Conservation (phyloP, 1,140 invertebrate genomes). For the Bactericera cockerelli region DNA sequence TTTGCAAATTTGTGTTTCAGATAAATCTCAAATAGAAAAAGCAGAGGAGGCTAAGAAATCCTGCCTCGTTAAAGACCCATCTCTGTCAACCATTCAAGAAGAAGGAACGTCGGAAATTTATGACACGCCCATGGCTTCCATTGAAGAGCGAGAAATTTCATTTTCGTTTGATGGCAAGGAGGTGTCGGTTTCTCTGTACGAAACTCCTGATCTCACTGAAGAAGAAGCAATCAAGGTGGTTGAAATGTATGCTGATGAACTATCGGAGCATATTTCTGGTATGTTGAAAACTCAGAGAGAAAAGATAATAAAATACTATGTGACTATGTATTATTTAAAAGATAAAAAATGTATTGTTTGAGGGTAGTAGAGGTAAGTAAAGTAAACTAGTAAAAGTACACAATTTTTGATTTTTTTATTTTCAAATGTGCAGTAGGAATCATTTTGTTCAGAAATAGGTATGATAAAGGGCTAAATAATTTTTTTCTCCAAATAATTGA, state of each 20-base stretch:
- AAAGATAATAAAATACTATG: not conserved
- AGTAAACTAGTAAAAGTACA: no score
- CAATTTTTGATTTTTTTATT: no score
- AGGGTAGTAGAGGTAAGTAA: no score
- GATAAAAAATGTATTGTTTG: not conserved
- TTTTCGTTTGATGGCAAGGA: conserved; percentile 83
- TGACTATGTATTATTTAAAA: not conserved
- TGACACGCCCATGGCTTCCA: conserved; percentile 58
- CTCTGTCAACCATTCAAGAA: conserved; percentile 76
- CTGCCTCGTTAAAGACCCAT: conserved; percentile 49
- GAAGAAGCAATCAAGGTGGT: conserved; percentile 80
- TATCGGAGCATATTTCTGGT: conserved; percentile 72
- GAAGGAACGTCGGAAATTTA: conserved; percentile 75
- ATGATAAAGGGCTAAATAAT: no score
- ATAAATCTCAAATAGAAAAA: conserved; percentile 12
- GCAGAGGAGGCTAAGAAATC: conserved; percentile 5
- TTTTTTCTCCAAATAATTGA: no score
- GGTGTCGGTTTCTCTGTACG: conserved; percentile 75
- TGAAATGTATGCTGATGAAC: conserved; percentile 84
- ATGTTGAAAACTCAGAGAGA: no score
- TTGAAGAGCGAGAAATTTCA: conserved; percentile 69
- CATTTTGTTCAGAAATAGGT: no score
- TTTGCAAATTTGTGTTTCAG: not conserved
- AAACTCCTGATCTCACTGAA: conserved; percentile 80
- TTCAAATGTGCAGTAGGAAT: no score